Base-by-base conservation (phyloP, 2,113 vertebrate species). In the Cololabis saira region DNA sequence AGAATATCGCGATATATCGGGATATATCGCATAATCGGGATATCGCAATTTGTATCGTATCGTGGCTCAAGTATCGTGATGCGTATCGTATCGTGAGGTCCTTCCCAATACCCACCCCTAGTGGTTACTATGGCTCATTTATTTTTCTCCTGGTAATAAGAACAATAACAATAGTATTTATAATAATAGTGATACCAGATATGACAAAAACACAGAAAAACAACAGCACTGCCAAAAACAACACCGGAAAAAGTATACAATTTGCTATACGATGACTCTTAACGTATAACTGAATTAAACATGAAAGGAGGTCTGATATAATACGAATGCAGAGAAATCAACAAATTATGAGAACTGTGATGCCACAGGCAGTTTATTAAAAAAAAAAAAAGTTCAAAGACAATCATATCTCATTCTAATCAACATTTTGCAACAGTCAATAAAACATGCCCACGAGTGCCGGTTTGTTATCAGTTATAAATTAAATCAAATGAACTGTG, bases 301-400 rank as follows among this genome's bases (percentile, higher is more conserved):
- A 27, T 27, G 24, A 27, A 27, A 27, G 2, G 2, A 27, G 24
- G 24, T 27, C 3, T 27, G 2, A 16, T 48, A 48, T 41, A 67
- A 57, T 56, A 52, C 63, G 12, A 51, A 14, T 37, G 24, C 16
- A 27, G 18, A 68, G 13, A 61, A 42, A 30, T 44, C 7, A 60
- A 51, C 51, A 30, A 44, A 58, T 49, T 41, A 2, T 37, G 33
- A 52, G 1, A 55, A 21, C n/a, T 30, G 18, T 50, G 14, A n/a
- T 21, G 22, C 52, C 1, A 15, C 17, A 21, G 55, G 37, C 47
- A 21, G 33, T 17, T 59, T 55, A 41, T 18, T 21, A 41, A 37
- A 37, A 37, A 37, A 37, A 37, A 37, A 9, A 37, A 37, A 37
- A 45, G n/a, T 16, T 62, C 24, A 45, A 66, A 56, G 11, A 6